Conservation (phyloP, 2,113 vertebrate species). For the Jaculus jaculus region DNA sequence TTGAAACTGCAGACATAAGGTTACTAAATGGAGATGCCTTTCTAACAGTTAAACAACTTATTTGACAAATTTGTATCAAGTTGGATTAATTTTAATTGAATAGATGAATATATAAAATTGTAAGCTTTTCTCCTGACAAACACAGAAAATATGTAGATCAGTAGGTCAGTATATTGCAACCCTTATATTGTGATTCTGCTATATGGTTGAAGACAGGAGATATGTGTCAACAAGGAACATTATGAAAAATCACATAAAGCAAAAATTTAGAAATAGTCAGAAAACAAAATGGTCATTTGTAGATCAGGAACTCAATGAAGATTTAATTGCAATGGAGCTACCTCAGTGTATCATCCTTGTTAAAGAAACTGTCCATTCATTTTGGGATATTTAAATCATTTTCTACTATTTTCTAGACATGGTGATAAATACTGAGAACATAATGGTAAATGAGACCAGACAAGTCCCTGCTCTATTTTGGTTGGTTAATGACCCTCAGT, state of each 20-base stretch:
- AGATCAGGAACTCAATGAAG: neutral
- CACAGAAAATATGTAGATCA: neutral
- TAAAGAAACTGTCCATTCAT: neutral
- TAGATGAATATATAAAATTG: neutral
- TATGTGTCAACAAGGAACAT: neutral
- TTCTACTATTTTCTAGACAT: neutral
- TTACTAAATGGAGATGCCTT: neutral
- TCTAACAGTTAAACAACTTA: neutral
- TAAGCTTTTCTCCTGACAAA: neutral
- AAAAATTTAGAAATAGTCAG: neutral
- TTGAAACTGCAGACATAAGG: neutral
- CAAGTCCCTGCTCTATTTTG: neutral
- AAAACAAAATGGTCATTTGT: neutral
- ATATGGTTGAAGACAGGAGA: neutral
- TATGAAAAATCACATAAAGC: neutral
- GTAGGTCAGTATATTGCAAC: neutral
- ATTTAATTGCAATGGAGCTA: neutral
- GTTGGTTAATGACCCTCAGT: neutral
- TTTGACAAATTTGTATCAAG: neutral
- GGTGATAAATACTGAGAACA: neutral
- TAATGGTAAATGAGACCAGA: neutral
- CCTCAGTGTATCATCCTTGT: neutral
- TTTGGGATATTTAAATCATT: neutral
- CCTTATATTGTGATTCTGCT: neutral
- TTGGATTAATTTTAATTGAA: neutral